Evolutionary conservation across 2,797 vertebrate genomes (phyloP), one percentile per base, ranked within the genome.

Genomic region (Lepilemur ruficaudatus): DNA sequence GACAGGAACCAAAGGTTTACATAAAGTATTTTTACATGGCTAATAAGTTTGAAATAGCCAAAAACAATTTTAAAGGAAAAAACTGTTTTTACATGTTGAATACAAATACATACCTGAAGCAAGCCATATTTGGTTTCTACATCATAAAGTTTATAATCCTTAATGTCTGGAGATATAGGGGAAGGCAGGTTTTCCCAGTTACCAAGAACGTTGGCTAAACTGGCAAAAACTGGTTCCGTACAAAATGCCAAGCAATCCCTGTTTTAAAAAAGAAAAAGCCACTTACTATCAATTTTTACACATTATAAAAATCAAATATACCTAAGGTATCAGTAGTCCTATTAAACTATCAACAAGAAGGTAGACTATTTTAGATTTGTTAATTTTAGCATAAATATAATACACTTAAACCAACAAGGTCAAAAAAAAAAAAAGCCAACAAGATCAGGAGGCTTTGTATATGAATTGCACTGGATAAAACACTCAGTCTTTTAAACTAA

Each of bases 211-310:
- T 99, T 99, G 96, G 99, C 99, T 98, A 99, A 99, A 98, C 99
- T 99, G 94, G 99, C 99, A 98, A 99, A 99, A 88, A 99, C 99
- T 17, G 99, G 99, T 98, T 99, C 99, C 78, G 99, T 99, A 97
- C 99, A 99, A 99, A 99, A 99, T 14, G 99, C 99, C 98, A 99
- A 98, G 97, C 99, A 99, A 98, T 99, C 99, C 96, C 99, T 99
- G 98, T 46, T 95, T 90, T 97, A 95, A 97, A 67, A 96, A 67
- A 94, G 23, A 98, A 96, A 96, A 5, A 82, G 25, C 79, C 81
- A 65, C 83, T 80, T 73, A 90, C 32, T 89, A 79, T 83, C 12
- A 88, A 70, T 84, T 80, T 73, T 59, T 46, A 93, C 8, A 95
- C 6, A 94, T 69, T 57, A 80, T 67, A 32, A 81, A 95, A 94